Evolutionary conservation across 1,140 invertebrate genomes (phyloP), one percentile per base, ranked within the genome.

Genomic region (Drosophila tropicalis): DNA sequence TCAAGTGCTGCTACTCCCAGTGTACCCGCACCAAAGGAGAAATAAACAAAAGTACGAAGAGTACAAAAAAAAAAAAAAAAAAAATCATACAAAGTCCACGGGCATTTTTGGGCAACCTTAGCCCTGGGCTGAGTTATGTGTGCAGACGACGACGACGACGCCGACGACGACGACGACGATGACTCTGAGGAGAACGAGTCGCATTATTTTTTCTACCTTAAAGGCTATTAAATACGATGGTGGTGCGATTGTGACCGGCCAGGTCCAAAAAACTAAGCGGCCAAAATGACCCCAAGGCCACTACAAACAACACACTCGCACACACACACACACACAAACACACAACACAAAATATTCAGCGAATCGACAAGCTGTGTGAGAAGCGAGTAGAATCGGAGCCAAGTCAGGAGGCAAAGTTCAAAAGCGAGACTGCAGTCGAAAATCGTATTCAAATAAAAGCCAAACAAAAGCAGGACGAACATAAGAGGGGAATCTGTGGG

Each of bases 41-140:
- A 89, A 89, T 89, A 89, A 89, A 89, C 84, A 89, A 89, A 89
- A 89, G 85, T 89, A 90, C 76, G 77, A 89, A 89, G 81, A 89
- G 67, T 73, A 82, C 72, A 79, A 70, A 44, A 25, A 40, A 76
- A 57, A 65, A 58, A 57, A 57, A 64, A 72, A 70, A 82, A 87
- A 87, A 87, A 81, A 87, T 77, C 81, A 72, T 80, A 87, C 65
- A 62, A 77, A 76, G 63, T 76, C 84, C 77, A n/a, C 15, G 2
- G 67, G 84, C 84, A 39, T 69, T 89, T 87, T 89, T 89, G 80
- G 84, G 76, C 84, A 89, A 84, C 79, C 80, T 89, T 84, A 61
- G 81, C 84, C 84, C 60, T 63, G 70, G 81, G 84, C 80, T 89
- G 84, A 87, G 84, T 87, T 87, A 87, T 89, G 84, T 87, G 76